phyloP scores from a whole-genome alignment of 2,113 vertebrate species.

The Bothrops jararaca region DNA sequence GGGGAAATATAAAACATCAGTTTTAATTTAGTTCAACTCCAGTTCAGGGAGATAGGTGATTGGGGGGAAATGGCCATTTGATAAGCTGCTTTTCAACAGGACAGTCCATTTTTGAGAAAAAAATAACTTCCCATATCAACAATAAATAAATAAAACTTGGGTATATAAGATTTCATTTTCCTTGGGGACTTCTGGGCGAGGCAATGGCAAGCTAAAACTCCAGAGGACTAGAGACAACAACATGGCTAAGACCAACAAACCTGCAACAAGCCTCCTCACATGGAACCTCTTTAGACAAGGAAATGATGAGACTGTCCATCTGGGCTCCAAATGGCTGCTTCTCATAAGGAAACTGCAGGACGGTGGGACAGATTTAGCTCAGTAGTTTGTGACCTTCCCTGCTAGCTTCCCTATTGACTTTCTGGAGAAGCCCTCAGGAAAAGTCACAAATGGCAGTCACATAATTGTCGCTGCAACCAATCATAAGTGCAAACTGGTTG shows the following conservation, averaged over 20 bases:
- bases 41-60: background rate
- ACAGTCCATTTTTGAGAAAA: background rate
- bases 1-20: background rate
- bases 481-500: background rate
- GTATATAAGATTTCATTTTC: background rate
- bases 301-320: background rate
- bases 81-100: background rate
- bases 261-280: background rate
- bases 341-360: background rate
- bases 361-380: background rate
- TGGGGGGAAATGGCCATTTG: background rate
- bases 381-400: background rate
- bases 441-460: background rate
- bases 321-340: background rate
- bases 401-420: background rate
- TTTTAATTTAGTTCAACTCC: background rate
- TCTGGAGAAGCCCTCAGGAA: background rate
- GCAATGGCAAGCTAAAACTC: background rate
- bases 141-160: background rate
- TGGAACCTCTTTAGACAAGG: background rate
- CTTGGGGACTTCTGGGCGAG: background rate
- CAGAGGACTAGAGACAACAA: background rate
- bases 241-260: background rate
- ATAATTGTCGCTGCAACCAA: background rate
- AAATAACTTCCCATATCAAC: background rate